Conservation (phyloP, 2,888 invertebrate species). For the Cyaniris semiargus region DNA sequence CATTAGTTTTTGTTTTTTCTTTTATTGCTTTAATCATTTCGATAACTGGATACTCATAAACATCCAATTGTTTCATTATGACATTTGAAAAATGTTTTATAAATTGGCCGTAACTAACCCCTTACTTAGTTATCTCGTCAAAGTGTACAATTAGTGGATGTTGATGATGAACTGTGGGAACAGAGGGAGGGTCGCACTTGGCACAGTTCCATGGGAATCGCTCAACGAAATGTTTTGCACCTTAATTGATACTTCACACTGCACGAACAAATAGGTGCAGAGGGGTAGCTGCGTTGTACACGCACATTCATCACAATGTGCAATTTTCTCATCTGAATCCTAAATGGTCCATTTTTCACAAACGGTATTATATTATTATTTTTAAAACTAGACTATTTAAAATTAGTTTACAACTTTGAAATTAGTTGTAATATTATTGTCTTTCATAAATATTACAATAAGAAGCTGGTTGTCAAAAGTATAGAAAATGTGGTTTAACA, state of each 20-base stretch:
- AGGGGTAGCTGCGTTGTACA: neutral
- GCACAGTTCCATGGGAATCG: conserved; percentile 63
- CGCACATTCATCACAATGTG: neutral
- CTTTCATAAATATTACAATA: too few relatives aligned
- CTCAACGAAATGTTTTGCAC: conserved; percentile 53
- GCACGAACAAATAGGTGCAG: conserved; percentile 11
- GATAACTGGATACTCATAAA: conserved; percentile 10
- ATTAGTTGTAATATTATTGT: too few relatives aligned
- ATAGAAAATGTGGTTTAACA: too few relatives aligned
- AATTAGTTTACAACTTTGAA: too few relatives aligned
- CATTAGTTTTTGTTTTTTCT: neutral
- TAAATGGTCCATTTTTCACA: neutral
- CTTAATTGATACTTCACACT: conserved; percentile 58
- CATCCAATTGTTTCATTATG: conserved; percentile 28
- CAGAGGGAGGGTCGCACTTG: conserved; percentile 56
- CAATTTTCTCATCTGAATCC: neutral
- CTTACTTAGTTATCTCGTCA: conserved; percentile 38
- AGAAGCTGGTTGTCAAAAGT: too few relatives aligned
- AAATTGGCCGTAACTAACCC: conserved; percentile 28
- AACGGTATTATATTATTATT: too few relatives aligned
- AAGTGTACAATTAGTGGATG: conserved; percentile 36
- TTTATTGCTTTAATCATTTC: neutral
- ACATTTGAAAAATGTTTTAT: conserved; percentile 14
- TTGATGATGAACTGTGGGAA: conserved; percentile 53
- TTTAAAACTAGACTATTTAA: too few relatives aligned